Evolutionary conservation across 92 coral and sea anemone species (phyloP).

Genomic region (Palythoa grandiflora): DNA sequence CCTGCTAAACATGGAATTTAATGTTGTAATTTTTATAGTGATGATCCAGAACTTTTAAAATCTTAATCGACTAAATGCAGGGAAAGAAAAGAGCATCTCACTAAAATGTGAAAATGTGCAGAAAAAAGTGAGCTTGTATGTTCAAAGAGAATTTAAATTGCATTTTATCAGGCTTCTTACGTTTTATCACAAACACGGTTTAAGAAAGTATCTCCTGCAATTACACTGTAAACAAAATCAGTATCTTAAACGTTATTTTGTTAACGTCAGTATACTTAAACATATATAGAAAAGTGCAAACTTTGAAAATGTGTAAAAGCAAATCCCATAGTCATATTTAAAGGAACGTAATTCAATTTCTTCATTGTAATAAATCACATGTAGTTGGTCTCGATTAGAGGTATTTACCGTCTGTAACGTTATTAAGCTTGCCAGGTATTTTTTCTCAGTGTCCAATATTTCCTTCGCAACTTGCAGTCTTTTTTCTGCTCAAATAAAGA

Average conservation of each 20-base stretch:
- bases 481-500: constrained; percentile 72
- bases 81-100: neutral
- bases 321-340: too few relatives aligned
- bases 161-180: neutral
- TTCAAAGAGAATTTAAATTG: neutral
- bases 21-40: neutral
- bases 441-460: constrained; percentile 95
- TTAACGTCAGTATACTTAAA: neutral
- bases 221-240: too few relatives aligned
- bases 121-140: neutral
- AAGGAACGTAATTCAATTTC: too few relatives aligned
- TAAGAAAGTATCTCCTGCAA: too few relatives aligned
- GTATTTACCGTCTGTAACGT: constrained; percentile 87
- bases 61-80: neutral
- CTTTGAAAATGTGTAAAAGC: too few relatives aligned
- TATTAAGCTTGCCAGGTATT: constrained; percentile 84
- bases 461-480: constrained; percentile 90
- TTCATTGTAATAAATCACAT: neutral
- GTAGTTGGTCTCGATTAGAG: neutral
- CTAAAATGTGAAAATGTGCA: neutral
- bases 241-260: neutral
- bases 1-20: too few relatives aligned
- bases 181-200: neutral
- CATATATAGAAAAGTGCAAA: neutral
- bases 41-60: neutral